These are phyloP conservation scores for Caloenas nicobarica DNA, from an alignment of 2,113 vertebrate species.

Conservation along the genomic window DNA sequence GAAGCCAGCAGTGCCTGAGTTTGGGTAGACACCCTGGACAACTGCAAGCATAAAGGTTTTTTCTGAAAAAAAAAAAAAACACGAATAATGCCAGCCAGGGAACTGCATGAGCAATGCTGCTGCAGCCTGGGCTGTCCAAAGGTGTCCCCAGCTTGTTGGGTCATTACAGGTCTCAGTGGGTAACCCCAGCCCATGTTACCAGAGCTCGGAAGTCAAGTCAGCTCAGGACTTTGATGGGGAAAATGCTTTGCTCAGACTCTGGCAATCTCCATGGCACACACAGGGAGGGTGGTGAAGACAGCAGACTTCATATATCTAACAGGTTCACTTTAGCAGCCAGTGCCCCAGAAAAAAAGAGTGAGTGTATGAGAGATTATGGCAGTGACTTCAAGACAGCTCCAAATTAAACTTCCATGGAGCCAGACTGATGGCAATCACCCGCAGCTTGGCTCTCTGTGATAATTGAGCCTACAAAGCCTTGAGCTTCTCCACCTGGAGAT, in stretches of 20 bases:
- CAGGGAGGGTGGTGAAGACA: not conserved
- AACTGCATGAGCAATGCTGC: fast-evolving
- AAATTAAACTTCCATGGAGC: not conserved
- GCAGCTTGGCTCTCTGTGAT: fast-evolving
- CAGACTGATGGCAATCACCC: not conserved
- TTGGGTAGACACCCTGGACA: not conserved
- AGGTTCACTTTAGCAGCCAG: not conserved
- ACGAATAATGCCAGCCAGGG: not conserved
- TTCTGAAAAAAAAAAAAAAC: not conserved
- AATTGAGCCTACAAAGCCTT: not conserved
- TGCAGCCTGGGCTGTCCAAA: not conserved
- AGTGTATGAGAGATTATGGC: not conserved
- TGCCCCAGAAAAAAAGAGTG: not conserved
- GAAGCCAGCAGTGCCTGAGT: not conserved
- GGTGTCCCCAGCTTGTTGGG: not conserved
- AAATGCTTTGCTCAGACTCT: not conserved
- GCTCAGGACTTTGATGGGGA: fast-evolving
- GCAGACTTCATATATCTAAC: too few relatives aligned
- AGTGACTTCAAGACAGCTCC: not conserved
- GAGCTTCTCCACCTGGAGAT: not conserved
- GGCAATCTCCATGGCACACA: not conserved
- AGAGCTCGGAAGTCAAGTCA: not conserved
- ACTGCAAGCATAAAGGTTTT: not conserved
- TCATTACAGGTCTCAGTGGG: not conserved
- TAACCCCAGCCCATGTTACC: not conserved